These are phyloP conservation scores for Gopherus flavomarginatus DNA, from an alignment of 2,113 vertebrate genomes.

Conservation along the genomic window DNA sequence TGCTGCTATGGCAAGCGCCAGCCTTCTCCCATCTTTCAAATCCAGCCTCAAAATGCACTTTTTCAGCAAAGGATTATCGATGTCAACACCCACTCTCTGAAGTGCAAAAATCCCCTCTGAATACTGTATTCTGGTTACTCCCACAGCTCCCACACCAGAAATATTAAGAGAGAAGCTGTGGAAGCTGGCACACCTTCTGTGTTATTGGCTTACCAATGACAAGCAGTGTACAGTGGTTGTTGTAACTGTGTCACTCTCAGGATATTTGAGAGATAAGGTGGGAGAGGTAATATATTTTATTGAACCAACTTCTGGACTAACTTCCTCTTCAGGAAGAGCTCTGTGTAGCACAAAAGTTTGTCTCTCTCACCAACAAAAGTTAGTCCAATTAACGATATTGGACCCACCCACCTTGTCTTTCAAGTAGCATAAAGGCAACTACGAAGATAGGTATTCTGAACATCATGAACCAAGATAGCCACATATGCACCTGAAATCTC, in stretches of 20 bases:
- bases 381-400: not conserved
- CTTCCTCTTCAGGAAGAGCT: no score
- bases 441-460: not conserved
- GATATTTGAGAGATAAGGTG: not conserved
- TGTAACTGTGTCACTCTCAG: not conserved
- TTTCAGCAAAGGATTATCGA: not conserved
- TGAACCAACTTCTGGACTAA: not conserved
- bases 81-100: not conserved
- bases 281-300: not conserved
- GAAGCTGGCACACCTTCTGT: not conserved
- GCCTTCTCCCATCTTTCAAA: not conserved
- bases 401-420: not conserved
- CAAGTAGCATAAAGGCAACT: not conserved
- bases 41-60: not conserved
- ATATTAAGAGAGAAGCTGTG: not conserved
- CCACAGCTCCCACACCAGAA: not conserved
- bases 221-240: not conserved
- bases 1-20: not conserved
- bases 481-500: not conserved
- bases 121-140: not conserved
- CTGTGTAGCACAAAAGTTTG: no score
- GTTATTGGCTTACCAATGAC: not conserved
- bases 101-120: not conserved
- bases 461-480: not conserved
- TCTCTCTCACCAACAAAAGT: not conserved